Base-by-base conservation (phyloP, 1,140 invertebrate species). In the Drosophila kikkawai region DNA sequence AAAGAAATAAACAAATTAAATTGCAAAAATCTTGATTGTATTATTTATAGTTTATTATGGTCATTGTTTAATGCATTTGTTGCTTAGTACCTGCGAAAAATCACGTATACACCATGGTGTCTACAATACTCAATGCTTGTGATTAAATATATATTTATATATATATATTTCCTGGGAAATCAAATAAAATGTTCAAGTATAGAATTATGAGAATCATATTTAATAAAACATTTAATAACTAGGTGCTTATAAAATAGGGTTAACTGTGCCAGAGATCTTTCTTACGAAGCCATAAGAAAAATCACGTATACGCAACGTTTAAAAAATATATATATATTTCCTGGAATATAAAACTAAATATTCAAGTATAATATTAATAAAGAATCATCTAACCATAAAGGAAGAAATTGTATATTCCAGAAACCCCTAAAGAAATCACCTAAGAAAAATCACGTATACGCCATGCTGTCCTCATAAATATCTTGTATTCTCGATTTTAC, bases 161-260 rank as follows among this genome's bases (percentile, higher is more conserved):
- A 55, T 36, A 55, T 55, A 55, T 55, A 55, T 53, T 53, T 53
- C 32, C 50, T 53, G 50, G 50, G 50, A 53, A 53, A 36, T 11
- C 12, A 13, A 53, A 19, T 19, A 12, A 36, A 51, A 34, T 51
- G 6, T 12, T 34, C 29, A 17, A 17, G n/a, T 19, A 7, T 34
- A 17, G 1, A 34, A 17, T 34, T 34, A 36, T 12, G n/a, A 29
- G 7, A 7, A 41, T n/a, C 1, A 0, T 8, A 2, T n/a, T 8
- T 7, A 41, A 41, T 7, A n/a, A 41, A 7, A 29, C 15, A 41
- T 15, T 15, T n/a, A 8, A 41, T 7, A 41, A 41, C 8, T n/a
- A 41, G 15, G 15, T 41, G 7, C 1, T 8, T 34, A 1, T 7
- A 34, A 34, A 3, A 7, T 34, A 9, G 7, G 32, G 32, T 7